These are phyloP conservation scores for Drosophila eohydei DNA, from an alignment of 2,888 invertebrate genomes.

Conservation along the genomic window DNA sequence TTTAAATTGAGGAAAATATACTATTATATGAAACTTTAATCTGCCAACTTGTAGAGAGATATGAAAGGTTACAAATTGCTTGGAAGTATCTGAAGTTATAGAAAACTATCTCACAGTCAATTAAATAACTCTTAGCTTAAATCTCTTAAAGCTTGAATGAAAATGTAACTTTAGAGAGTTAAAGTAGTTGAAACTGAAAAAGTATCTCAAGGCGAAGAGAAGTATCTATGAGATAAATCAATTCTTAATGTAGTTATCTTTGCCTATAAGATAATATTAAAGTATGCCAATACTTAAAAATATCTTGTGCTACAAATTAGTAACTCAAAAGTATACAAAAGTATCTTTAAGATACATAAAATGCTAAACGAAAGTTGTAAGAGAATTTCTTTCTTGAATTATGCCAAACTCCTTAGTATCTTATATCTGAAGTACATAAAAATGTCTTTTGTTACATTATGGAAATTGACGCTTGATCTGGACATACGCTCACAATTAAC, in stretches of 20 bases:
- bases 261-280: too few relatives aligned
- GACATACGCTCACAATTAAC: slow-evolving; percentile 16
- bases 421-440: background rate
- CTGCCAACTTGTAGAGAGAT: background rate
- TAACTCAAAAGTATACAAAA: background rate
- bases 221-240: too few relatives aligned
- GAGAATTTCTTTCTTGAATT: background rate
- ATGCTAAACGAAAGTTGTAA: background rate
- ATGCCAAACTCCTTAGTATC: too few relatives aligned
- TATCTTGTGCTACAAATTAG: background rate
- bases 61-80: background rate
- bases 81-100: background rate
- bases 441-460: background rate
- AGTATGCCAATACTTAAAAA: background rate
- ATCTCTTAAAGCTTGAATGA: background rate
- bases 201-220: background rate
- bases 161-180: background rate
- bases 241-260: too few relatives aligned
- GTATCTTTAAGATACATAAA: background rate
- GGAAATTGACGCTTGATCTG: background rate
- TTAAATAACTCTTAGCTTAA: background rate
- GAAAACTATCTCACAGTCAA: background rate
- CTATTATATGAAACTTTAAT: background rate
- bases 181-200: background rate
- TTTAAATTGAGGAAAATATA: background rate